phyloP scores from a whole-genome alignment of 37 sponge, comb jelly and placozoan species.

The Haliclona indistincta region DNA sequence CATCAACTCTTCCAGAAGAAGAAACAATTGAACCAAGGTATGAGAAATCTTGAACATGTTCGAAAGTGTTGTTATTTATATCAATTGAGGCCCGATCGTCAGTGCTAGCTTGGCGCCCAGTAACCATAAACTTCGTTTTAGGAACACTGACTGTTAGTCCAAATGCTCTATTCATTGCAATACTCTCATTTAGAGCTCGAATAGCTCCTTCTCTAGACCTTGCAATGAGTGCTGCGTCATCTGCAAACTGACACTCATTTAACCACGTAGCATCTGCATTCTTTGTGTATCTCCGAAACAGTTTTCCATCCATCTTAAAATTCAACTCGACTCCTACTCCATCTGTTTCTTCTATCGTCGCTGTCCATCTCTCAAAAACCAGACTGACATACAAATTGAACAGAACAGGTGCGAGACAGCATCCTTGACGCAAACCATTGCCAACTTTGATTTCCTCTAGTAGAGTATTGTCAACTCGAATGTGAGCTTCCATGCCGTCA shows the following conservation, averaged over 20 bases:
- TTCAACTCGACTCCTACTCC: slow-evolving; percentile 30
- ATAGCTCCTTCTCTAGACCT: too few species aligned
- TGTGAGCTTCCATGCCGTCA: slow-evolving; percentile 20
- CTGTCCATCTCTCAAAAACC: slow-evolving; percentile 19
- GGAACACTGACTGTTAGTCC: slow-evolving; percentile 41
- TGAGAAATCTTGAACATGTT: slow-evolving; percentile 27
- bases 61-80: too few species aligned
- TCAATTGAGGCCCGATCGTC: slow-evolving; percentile 18
- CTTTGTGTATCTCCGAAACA: slow-evolving; percentile 34
- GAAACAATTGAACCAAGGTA: slow-evolving; percentile 51
- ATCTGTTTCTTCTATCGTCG: neutral
- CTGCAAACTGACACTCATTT: too few species aligned
- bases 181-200: too few species aligned
- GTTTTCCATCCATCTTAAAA: slow-evolving; percentile 26
- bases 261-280: slow-evolving; percentile 5
- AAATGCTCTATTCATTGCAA: neutral
- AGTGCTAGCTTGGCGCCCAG: slow-evolving; percentile 13
- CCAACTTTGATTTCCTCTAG: slow-evolving; percentile 9
- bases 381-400: too few species aligned
- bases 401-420: slow-evolving; percentile 30
- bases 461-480: neutral
- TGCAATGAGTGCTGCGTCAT: too few species aligned
- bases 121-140: slow-evolving; percentile 43
- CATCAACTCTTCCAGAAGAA: slow-evolving; percentile 19
- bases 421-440: slow-evolving; percentile 43